phyloP scores from a whole-genome alignment of 2,888 invertebrate genomes.

The Lissonota sp. region DNA sequence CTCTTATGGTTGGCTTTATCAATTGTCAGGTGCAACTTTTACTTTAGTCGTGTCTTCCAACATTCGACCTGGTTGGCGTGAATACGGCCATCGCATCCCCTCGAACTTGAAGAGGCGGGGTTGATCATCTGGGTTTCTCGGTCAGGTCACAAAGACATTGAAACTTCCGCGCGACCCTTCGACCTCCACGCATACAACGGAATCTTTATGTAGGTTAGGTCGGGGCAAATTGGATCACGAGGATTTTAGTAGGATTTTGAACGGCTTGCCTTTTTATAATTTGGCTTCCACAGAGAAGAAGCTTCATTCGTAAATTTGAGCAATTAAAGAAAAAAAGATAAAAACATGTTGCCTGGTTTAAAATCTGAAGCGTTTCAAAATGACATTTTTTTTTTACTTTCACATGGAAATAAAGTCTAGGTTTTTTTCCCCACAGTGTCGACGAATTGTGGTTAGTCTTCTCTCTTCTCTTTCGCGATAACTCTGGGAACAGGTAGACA shows the following conservation, averaged over 20 bases:
- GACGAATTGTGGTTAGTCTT: not conserved
- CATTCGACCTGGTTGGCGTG: constrained; percentile 13
- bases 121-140: constrained; percentile 55
- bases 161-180: constrained; percentile 5
- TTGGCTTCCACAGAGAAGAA: too few relatives aligned
- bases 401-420: too few relatives aligned
- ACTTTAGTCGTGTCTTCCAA: not conserved
- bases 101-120: constrained; percentile 47
- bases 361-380: too few relatives aligned
- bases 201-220: too few relatives aligned
- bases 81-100: constrained; percentile 28
- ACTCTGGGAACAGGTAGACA: constrained; percentile 8
- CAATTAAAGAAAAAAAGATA: not conserved
- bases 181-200: not conserved
- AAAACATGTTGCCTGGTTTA: too few relatives aligned
- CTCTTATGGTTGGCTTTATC: too few relatives aligned
- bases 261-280: too few relatives aligned
- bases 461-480: constrained; percentile 26
- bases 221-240: too few relatives aligned
- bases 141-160: constrained; percentile 42
- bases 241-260: too few relatives aligned
- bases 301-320: not conserved
- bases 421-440: too few relatives aligned
- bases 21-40: too few relatives aligned
- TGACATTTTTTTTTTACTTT: too few relatives aligned